A percentile compares a stretch with the other conserved stretches of the same genome.
phyloP scores from a whole-genome alignment of 1,140 invertebrate species.

The Megalonaias nervosa region DNA sequence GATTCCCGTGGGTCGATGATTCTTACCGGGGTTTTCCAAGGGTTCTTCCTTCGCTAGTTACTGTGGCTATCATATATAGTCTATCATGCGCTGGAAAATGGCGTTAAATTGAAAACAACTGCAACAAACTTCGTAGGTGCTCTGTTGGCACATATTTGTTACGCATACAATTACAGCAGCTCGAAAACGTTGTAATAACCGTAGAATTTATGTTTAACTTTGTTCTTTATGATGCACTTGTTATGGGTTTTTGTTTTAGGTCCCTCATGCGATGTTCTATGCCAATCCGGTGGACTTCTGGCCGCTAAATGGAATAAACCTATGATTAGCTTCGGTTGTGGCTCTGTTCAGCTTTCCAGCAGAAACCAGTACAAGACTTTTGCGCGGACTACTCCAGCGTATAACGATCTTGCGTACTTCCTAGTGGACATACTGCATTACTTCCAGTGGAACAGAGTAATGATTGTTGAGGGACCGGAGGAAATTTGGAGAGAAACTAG shows the following conservation, averaged over 20 bases:
- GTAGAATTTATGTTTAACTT: too few species aligned
- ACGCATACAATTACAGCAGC: too few species aligned
- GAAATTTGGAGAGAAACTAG: conserved; percentile 47
- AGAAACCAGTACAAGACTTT: conserved; percentile 24
- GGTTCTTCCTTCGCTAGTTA: too few species aligned
- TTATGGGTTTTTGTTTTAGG: conserved; percentile 27
- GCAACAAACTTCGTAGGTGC: too few species aligned
- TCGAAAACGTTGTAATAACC: too few species aligned
- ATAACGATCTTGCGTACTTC: conserved; percentile 36
- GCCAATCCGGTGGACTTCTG: conserved; percentile 42
- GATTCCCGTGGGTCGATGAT: too few species aligned
- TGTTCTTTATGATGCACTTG: too few species aligned
- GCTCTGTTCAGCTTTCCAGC: conserved; percentile 32
- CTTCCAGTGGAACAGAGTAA: conserved; percentile 43
- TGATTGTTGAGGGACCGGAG: conserved; percentile 39
- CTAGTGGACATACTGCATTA: conserved; percentile 40
- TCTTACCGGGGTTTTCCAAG: too few species aligned
- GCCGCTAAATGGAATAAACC: conserved; percentile 44
- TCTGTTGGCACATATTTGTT: too few species aligned
- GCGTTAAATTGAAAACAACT: too few species aligned
- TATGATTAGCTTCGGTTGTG: conserved; percentile 68
- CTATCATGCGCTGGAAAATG: too few species aligned
- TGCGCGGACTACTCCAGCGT: conserved; percentile 36
- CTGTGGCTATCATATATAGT: too few species aligned
- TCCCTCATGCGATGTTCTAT: conserved; percentile 51